phyloP scores from a whole-genome alignment of 2,113 vertebrate species.

The Sigmodon hispidus region DNA sequence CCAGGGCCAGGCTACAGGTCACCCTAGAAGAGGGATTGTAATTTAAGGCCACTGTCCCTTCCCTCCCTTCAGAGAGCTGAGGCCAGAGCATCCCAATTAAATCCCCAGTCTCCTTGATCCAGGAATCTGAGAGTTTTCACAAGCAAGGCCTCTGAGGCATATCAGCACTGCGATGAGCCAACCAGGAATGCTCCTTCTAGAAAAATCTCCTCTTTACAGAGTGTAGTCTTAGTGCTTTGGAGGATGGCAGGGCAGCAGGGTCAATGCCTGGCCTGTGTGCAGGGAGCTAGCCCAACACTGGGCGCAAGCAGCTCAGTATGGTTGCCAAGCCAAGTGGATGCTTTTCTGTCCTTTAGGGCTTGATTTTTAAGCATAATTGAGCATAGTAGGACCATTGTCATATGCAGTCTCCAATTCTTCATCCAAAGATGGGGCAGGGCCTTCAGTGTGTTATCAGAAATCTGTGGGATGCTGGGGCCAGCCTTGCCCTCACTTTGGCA shows the following conservation, averaged over 20 bases:
- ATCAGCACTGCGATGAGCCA: background rate
- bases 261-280: background rate
- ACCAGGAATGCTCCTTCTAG: background rate
- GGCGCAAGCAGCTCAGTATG: background rate
- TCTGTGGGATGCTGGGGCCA: background rate
- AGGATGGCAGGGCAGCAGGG: background rate
- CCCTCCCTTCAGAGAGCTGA: background rate
- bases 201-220: background rate
- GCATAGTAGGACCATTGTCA: background rate
- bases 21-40: background rate
- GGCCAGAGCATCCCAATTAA: background rate
- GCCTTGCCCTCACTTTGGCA: background rate
- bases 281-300: background rate
- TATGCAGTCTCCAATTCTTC: background rate
- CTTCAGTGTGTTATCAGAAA: background rate
- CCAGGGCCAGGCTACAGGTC: background rate
- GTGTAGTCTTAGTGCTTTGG: background rate
- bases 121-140: background rate
- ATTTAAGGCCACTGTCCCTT: background rate
- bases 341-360: background rate
- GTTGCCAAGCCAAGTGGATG: background rate
- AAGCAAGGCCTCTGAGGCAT: background rate
- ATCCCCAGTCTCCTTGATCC: background rate
- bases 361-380: background rate
- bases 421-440: background rate